A percentile compares a stretch with the other conserved stretches of the same genome.
These are phyloP conservation scores for Hydra vulgaris DNA, from an alignment of 30 jellyfish, hydroid and myxozoan species.

Conservation along the genomic window DNA sequence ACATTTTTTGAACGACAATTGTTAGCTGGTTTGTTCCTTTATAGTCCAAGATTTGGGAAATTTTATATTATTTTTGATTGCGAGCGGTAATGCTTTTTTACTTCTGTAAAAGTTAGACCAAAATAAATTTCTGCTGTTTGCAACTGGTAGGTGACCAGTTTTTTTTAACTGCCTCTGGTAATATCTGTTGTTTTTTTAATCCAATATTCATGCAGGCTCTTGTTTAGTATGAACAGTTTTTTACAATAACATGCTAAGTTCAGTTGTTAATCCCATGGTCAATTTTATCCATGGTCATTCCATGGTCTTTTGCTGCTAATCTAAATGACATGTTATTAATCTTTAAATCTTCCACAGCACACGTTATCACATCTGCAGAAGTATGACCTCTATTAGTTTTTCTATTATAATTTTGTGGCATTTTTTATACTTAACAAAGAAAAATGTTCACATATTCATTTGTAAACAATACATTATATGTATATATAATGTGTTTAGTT, in stretches of 20 bases:
- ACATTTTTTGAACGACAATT: too few relatives aligned
- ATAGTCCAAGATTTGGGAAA: constrained; percentile 16
- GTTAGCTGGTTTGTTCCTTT: constrained; percentile 1
- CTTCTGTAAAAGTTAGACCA: not conserved
- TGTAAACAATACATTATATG: not conserved
- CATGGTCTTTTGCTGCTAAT: not conserved
- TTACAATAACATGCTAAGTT: not conserved
- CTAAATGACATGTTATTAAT: not conserved
- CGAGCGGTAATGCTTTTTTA: constrained; percentile 12
- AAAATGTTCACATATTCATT: not conserved
- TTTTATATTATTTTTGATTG: not conserved
- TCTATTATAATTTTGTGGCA: constrained; percentile 9
- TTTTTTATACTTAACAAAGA: not conserved
- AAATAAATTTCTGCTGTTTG: constrained; percentile 10
- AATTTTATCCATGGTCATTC: too few relatives aligned
- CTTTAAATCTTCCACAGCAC: constrained; percentile 21
- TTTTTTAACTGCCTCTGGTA: constrained; percentile 1
- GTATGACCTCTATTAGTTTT: constrained; percentile 1
- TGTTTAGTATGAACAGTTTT: not conserved
- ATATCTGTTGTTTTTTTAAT: not conserved
- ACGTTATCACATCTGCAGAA: not conserved
- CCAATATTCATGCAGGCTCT: not conserved
- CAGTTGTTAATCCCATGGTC: not conserved
- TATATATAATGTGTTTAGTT: too few relatives aligned
- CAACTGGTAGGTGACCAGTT: constrained; percentile 24